A percentile compares a stretch with the other conserved stretches of the same genome.
These are phyloP conservation scores for Lepus townsendii DNA, from an alignment of 2,797 vertebrate species.

Conservation along the genomic window DNA sequence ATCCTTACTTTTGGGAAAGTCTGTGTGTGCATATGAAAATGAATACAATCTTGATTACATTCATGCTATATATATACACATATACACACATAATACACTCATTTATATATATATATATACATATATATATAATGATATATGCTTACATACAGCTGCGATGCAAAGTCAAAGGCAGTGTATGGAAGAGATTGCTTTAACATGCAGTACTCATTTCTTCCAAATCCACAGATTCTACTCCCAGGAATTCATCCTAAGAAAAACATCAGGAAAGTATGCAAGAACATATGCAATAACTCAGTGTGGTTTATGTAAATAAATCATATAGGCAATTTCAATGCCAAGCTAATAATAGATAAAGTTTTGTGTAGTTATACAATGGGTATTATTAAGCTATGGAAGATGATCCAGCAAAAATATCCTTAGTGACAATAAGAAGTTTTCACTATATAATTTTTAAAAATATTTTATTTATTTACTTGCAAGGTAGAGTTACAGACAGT, in stretches of 20 bases:
- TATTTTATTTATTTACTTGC: too few relatives aligned
- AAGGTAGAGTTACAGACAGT: too few relatives aligned
- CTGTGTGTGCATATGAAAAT: neutral
- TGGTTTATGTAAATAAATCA: slow-evolving; percentile 33
- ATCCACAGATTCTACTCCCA: slow-evolving; percentile 14
- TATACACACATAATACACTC: neutral
- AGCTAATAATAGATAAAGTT: slow-evolving; percentile 39
- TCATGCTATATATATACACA: too few relatives aligned
- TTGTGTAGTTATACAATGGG: neutral
- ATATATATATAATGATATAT: too few relatives aligned
- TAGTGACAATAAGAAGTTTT: neutral
- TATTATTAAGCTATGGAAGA: slow-evolving; percentile 37
- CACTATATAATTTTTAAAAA: too few relatives aligned
- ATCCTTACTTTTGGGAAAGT: neutral
- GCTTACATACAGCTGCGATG: neutral
- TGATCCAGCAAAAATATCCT: neutral
- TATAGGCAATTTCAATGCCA: neutral
- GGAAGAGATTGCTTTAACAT: neutral
- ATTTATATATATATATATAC: too few relatives aligned
- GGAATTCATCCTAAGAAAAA: slow-evolving; percentile 9
- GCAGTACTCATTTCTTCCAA: neutral
- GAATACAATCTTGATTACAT: too few relatives aligned
- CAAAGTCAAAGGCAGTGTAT: neutral
- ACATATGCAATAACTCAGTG: neutral
- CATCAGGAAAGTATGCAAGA: neutral